phyloP scores from a whole-genome alignment of 2,888 invertebrate species.

The Hedychridium roseum region DNA sequence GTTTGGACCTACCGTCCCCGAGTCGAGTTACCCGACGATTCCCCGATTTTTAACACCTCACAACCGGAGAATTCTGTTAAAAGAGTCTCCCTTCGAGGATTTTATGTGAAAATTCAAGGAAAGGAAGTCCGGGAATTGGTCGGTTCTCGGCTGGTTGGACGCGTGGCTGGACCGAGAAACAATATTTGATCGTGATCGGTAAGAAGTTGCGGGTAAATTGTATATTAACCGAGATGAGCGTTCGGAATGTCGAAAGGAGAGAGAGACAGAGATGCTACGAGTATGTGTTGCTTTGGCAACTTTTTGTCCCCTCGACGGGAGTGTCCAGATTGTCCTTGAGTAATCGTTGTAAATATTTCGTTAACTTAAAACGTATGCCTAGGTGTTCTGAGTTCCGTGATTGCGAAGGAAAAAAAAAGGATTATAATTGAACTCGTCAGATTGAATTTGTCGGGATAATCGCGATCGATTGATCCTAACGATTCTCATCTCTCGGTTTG shows the following conservation, averaged over 20 bases:
- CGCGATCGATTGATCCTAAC: neutral
- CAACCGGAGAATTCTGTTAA: neutral
- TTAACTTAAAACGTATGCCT: too few relatives aligned
- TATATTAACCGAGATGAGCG: constrained; percentile 51
- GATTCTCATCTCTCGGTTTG: constrained; percentile 28
- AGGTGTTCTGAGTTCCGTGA: too few relatives aligned
- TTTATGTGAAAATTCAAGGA: neutral
- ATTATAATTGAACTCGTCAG: too few relatives aligned
- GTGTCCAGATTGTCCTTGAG: too few relatives aligned
- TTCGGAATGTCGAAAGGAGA: constrained; percentile 44
- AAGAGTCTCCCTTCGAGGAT: constrained; percentile 1
- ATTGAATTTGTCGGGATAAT: too few relatives aligned
- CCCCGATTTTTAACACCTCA: constrained; percentile 19
- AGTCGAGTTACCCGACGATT: constrained; percentile 36
- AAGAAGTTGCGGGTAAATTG: constrained; percentile 49
- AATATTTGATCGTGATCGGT: constrained; percentile 56
- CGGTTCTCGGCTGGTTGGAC: constrained; percentile 48
- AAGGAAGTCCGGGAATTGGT: constrained; percentile 21
- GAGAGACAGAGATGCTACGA: neutral
- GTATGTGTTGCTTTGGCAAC: too few relatives aligned
- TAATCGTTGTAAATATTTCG: too few relatives aligned
- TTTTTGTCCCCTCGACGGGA: too few relatives aligned
- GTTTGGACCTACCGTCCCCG: constrained; percentile 64
- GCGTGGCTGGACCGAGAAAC: constrained; percentile 65
- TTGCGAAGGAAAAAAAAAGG: too few relatives aligned